Evolutionary conservation across 2,888 invertebrate species (phyloP), one percentile per base, ranked within the genome.

Genomic region (Dryocosmus kuriphilus): DNA sequence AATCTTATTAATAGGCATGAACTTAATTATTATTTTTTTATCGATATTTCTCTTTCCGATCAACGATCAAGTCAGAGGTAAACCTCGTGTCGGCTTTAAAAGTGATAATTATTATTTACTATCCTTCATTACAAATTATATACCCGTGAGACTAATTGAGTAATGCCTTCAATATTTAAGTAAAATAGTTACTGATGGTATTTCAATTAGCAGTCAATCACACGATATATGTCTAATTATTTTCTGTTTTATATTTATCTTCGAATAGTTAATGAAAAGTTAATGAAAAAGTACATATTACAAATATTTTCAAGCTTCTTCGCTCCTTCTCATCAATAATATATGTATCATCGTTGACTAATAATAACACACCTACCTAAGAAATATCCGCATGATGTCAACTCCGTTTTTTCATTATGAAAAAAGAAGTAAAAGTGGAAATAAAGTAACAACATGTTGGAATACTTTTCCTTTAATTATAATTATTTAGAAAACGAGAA

Each of bases 151-250:
- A 22, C 55, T 55, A 22, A 55, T 55, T 22, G 55, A 55, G 55
- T 22, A 9, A 55, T 22, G 22, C n/a, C 9, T 51, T 51, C 51
- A 51, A 51, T 51, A 51, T 51, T n/a, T n/a, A 51, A 9, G 9
- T n/a, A 51, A n/a, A n/a, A 51, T 51, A 51, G 51, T n/a, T 41
- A 16, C 41, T 41, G n/a, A 51, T 51, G 51, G 51, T 51, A 51
- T 51, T 51, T 51, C n/a, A 8, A 51, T n/a, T n/a, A 3, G 51
- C 51, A 51, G 51, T 51, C n/a, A 51, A 51, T 51, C n/a, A n/a
- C n/a, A 9, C 8, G 51, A 51, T 8, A 9, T 51, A 9, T 51
- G 51, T n/a, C 51, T 51, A n/a, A 51, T 55, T n/a, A 55, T 22
- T 55, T 19, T 55, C 55, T 55, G 55, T 55, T 9, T 55, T n/a